Base-by-base conservation (phyloP, 23 tunicate genomes). In the Botrylloides violaceus region DNA sequence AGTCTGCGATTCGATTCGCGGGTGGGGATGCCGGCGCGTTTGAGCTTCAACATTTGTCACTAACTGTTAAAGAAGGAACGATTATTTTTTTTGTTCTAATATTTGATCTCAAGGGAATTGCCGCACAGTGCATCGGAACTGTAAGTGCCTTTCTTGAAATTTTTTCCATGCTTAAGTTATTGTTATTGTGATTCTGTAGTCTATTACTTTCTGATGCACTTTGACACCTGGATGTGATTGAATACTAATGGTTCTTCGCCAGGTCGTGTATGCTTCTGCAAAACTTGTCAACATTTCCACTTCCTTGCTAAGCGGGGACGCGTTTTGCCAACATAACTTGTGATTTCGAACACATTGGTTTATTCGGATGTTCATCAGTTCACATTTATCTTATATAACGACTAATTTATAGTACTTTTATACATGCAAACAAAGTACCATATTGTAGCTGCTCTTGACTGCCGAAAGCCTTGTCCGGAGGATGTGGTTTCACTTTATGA, bases 91-190 rank as follows among this genome's bases (percentile, higher is more conserved):
- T 63, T 63, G 35, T 63, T 63, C 33, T 63, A 68, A 32, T n/a
- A 29, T 22, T 19, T 35, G 20, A 23, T 68, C 74, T 68, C 74
- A 68, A 68, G 74, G 74, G 58, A 68, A 32, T 37, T 37, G 74
- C 74, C 37, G 58, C 36, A 12, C 74, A 68, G 74, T 68, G 74
- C 74, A 37, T 25, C 43, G 22, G 58, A 68, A 39, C 56, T 68
- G 74, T 68, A 68, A 68, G 74, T 68, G 74, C 74, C 74, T 68
- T 68, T 68, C 58, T 68, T 37, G 56, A 39, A 68, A 68, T 68
- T 68, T 68, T 68, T 36, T 37, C 30, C 37, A 19, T 32, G 25
- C 49, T 68, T 68, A 68, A 68, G 37, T 68, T 68, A 68, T 68
- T 68, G 47, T 32, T 68, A 38, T 68, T 68, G 74, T 68, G 58